phyloP scores from a whole-genome alignment of 2,113 vertebrate species.

The Oryzias woworae region DNA sequence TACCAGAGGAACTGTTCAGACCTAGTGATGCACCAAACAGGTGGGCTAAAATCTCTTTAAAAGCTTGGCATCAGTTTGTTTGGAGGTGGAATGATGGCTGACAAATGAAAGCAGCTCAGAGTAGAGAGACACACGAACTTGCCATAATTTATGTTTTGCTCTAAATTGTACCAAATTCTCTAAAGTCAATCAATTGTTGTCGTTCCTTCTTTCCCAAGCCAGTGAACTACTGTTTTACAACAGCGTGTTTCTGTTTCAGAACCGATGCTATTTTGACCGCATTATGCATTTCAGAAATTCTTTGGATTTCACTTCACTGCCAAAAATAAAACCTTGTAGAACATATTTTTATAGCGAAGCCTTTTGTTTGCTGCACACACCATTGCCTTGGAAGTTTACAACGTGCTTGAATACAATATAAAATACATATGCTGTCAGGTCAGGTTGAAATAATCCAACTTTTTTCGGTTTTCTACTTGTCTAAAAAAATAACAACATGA shows the following conservation, averaged over 20 bases:
- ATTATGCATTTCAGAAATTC: not conserved
- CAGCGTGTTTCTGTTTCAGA: not conserved
- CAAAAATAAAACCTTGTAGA: not conserved
- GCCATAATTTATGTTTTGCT: no score
- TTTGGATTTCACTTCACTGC: not conserved
- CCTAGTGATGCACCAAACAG: no score
- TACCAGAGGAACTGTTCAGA: no score
- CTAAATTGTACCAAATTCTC: no score
- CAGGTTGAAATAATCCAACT: not conserved
- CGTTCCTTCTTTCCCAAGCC: not conserved
- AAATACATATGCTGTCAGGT: not conserved
- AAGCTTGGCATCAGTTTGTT: no score
- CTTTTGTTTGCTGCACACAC: no score
- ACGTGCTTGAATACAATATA: not conserved
- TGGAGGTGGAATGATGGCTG: no score
- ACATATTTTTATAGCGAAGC: not conserved
- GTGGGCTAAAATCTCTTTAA: no score
- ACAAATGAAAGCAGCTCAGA: no score
- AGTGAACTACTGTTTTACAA: not conserved
- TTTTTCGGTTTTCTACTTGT: not conserved
- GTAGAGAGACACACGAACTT: no score
- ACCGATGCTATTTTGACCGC: not conserved
- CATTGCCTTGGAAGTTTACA: not conserved
- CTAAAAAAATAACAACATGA: not conserved
- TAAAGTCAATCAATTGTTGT: no score